Evolutionary conservation across 1,140 invertebrate species (phyloP), one percentile per base, ranked within the genome.

Genomic region (Procambarus clarkii): DNA sequence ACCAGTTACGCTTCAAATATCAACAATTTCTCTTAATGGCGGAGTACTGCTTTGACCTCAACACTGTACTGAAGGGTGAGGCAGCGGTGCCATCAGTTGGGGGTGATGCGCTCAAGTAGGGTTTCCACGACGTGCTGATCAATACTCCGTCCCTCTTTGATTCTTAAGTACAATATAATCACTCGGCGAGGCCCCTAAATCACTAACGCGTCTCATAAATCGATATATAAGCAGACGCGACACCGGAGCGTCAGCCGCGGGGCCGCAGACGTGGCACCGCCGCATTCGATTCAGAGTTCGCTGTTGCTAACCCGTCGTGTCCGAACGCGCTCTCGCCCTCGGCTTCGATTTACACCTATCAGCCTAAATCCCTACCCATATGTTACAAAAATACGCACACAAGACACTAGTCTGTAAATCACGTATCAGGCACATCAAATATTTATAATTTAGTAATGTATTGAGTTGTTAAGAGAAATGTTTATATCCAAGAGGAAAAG

Each of bases 251-350:
- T n/a, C 48, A 8, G 7, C 7, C 79, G 1, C 79, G 11, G 24
- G 21, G 13, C 45, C 18, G 11, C 18, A 50, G 15, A 81, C 24
- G 8, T 81, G 79, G 79, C 79, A 81, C 54, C 79, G 48, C 48
- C 24, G 79, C 48, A 2, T 81, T 54, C 54, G 79, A 81, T 81
- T 81, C 79, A 81, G 54, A 13, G 18, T 48, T 54, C 15, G 79
- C 79, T 81, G 79, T 81, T 81, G 79, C 79, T 81, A 81, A 81
- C 24, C 79, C 48, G 54, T 81, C 4, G 79, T 81, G 4, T 81
- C 48, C 79, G 48, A 81, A 81, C 79, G 21, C 21, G 2, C 8
- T 5, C 3, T 3, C 21, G 48, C 21, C 9, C n/a, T 13, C 9
- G 79, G n/a, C 79, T 81, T 81, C 48, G 18, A 50, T 13, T 81